phyloP scores from a whole-genome alignment of 2,888 invertebrate species.

The Ochlodes sylvanus region DNA sequence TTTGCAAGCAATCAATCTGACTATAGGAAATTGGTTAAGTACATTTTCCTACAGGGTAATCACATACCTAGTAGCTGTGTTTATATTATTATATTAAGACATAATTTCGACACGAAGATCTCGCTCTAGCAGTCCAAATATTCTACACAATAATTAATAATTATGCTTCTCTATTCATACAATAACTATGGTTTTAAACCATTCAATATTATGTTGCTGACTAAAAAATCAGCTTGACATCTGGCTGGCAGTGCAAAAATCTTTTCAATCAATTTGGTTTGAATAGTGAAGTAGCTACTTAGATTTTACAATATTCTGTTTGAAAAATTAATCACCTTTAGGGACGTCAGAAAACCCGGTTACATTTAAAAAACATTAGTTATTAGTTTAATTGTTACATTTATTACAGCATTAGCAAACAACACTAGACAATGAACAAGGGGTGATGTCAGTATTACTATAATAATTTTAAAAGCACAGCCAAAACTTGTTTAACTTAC shows the following conservation, averaged over 20 bases:
- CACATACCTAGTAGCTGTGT: not conserved
- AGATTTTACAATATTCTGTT: not conserved
- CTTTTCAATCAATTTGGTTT: not conserved
- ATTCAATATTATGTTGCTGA: not conserved
- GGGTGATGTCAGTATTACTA: conserved; percentile 21
- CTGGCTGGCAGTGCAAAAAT: not conserved
- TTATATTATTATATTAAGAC: not conserved
- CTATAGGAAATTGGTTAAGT: not conserved
- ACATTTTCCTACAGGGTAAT: not conserved
- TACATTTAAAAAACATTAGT: not conserved
- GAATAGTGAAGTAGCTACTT: not conserved
- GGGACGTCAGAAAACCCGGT: not conserved
- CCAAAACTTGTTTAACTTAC: conserved; percentile 69
- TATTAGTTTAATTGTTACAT: not conserved
- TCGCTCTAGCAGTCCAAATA: not conserved
- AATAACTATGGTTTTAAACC: not conserved
- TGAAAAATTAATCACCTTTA: not conserved
- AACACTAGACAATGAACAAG: conserved; percentile 11
- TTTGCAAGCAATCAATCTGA: not conserved
- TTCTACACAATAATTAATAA: not conserved
- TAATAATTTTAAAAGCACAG: conserved; percentile 71
- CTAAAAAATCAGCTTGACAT: not conserved
- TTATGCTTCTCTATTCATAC: not conserved
- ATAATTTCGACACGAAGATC: not conserved
- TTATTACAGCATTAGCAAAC: not conserved